phyloP scores from a whole-genome alignment of 2,797 vertebrate genomes.

The Chelon labrosus region DNA sequence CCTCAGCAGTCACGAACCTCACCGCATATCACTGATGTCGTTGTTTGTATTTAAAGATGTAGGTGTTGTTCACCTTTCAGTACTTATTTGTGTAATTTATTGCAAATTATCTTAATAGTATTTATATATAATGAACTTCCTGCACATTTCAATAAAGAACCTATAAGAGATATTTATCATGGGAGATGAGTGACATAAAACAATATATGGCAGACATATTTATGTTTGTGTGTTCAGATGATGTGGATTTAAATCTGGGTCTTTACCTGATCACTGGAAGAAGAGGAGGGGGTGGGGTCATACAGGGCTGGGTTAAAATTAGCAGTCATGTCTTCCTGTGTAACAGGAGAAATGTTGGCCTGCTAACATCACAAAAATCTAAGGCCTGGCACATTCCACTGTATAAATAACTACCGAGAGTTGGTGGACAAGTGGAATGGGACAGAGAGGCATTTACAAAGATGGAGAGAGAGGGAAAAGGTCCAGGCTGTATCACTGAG shows the following conservation, averaged over 20 bases:
- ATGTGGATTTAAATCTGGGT: constrained; percentile 28
- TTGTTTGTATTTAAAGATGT: too few relatives aligned
- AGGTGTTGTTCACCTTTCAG: too few relatives aligned
- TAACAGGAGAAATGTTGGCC: constrained; percentile 83
- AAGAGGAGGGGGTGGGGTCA: constrained; percentile 31
- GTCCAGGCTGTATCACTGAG: constrained; percentile 69
- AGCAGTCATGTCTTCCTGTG: constrained; percentile 87
- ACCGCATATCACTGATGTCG: too few relatives aligned
- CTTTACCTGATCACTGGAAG: constrained; percentile 41
- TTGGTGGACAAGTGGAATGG: constrained; percentile 59
- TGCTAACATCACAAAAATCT: constrained; percentile 87
- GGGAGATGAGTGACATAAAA: constrained; percentile 12
- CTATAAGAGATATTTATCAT: neutral
- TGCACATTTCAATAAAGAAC: too few relatives aligned
- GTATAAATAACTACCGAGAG: constrained; percentile 85
- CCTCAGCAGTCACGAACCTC: too few relatives aligned
- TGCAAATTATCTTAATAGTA: too few relatives aligned
- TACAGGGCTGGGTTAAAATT: constrained; percentile 78
- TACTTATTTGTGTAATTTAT: too few relatives aligned
- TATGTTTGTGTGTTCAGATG: constrained; percentile 19
- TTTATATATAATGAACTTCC: too few relatives aligned
- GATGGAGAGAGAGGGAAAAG: constrained; percentile 37
- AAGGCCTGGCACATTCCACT: constrained; percentile 87
- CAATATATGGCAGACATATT: constrained; percentile 14
- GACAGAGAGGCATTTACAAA: constrained; percentile 61